A percentile compares a stretch with the other conserved stretches of the same genome.
phyloP scores from a whole-genome alignment of 2,113 vertebrate genomes.

The Andinoacara biseriatus region DNA sequence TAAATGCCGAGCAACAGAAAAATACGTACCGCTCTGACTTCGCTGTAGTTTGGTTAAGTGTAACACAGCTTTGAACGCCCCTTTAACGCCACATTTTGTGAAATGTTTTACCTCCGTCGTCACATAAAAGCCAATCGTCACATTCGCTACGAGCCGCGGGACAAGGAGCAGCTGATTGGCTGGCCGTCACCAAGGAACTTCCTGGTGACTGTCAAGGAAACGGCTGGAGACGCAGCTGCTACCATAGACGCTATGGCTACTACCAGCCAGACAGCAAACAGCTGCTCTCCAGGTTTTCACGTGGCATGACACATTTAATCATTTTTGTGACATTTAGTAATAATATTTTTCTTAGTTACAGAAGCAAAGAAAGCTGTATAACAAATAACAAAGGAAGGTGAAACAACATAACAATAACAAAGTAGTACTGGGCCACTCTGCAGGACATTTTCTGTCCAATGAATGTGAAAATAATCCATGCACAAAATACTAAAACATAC shows the following conservation, averaged over 20 bases:
- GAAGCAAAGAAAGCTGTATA: neutral
- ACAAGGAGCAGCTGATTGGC: slow-evolving; percentile 49
- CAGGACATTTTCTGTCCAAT: neutral
- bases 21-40: neutral
- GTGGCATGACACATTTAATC: neutral
- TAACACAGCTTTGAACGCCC: neutral
- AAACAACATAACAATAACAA: neutral
- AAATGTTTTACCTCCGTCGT: slow-evolving; percentile 38
- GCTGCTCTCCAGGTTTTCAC: accelerated
- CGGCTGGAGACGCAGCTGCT: no score
- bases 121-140: slow-evolving; percentile 29
- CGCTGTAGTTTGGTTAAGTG: neutral
- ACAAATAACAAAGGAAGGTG: neutral
- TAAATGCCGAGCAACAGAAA: accelerated
- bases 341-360: neutral
- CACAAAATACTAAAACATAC: neutral
- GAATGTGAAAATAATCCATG: no score
- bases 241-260: neutral
- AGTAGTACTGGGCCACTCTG: neutral
- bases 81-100: neutral
- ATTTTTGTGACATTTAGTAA: neutral
- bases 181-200: slow-evolving; percentile 19
- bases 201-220: slow-evolving; percentile 9
- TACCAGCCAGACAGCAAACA: neutral
- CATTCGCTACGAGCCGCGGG: neutral